phyloP scores from a whole-genome alignment of 2,797 vertebrate genomes.

The Sebastes alutus region DNA sequence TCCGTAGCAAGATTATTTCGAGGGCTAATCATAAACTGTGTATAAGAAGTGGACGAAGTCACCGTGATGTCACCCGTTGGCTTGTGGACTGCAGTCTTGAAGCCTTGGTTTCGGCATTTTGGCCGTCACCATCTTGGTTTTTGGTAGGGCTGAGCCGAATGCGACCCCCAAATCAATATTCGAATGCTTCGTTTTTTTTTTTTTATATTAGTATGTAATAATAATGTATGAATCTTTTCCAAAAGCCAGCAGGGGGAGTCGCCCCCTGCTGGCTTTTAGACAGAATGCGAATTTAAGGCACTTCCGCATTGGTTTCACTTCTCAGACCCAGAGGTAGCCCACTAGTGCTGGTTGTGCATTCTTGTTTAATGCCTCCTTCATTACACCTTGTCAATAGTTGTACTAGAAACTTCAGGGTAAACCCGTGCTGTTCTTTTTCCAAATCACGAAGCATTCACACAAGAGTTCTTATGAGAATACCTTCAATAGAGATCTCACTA shows the following conservation, averaged over 20 bases:
- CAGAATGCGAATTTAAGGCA: no score
- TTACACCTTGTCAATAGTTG: neutral
- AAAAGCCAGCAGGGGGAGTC: no score
- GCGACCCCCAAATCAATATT: neutral
- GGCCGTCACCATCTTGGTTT: neutral
- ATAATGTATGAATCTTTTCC: no score
- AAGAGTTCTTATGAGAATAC: conserved; percentile 3
- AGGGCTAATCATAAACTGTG: neutral
- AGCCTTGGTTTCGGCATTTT: neutral
- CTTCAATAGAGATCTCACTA: conserved; percentile 49
- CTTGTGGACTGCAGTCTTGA: neutral
- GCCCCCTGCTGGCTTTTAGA: no score
- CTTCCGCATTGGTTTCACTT: no score
- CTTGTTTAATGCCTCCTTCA: conserved; percentile 1
- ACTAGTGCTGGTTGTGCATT: neutral
- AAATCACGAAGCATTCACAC: conserved; percentile 12
- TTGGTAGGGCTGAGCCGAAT: neutral
- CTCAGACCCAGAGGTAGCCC: no score
- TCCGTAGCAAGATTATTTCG: neutral
- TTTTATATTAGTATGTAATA: no score
- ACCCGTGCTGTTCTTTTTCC: neutral
- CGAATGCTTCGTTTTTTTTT: no score
- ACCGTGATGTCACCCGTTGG: neutral
- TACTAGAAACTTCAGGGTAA: neutral
- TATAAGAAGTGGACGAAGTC: neutral